These are phyloP conservation scores for Datnioides undecimradiatus DNA, from an alignment of 2,113 vertebrate species.

Conservation along the genomic window DNA sequence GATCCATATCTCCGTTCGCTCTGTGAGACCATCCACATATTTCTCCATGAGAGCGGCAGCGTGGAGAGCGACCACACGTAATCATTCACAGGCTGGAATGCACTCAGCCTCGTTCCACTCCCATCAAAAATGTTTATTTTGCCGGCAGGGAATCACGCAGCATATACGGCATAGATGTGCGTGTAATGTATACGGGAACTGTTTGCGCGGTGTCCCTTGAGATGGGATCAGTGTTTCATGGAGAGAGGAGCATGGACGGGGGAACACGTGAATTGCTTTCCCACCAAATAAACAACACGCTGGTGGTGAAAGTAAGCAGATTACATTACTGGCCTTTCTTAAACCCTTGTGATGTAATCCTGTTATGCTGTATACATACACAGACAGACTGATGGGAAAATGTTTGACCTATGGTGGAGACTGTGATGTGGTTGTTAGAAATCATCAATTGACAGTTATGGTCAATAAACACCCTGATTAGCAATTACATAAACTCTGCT, in stretches of 20 bases:
- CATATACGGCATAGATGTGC: not conserved
- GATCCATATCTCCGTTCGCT: conserved; percentile 32
- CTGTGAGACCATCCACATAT: conserved; percentile 39
- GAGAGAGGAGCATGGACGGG: conserved; percentile 1
- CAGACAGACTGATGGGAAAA: conserved; percentile 29
- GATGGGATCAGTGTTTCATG: conserved; percentile 25
- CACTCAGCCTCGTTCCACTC: conserved; percentile 44
- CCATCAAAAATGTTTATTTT: conserved; percentile 43
- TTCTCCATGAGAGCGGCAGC: conserved; percentile 42
- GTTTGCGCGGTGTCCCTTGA: conserved; percentile 2
- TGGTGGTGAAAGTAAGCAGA: conserved; percentile 69
- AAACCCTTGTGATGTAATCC: conserved; percentile 70
- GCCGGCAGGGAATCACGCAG: conserved; percentile 1
- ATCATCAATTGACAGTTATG: not conserved
- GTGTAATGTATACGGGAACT: not conserved
- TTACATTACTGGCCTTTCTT: conserved; percentile 58
- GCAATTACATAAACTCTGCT: not conserved
- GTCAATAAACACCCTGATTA: not conserved
- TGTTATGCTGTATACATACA: conserved; percentile 38
- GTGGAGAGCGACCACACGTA: conserved; percentile 33
- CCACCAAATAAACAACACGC: conserved; percentile 55
- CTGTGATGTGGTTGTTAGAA: not conserved
- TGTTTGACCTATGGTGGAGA: not conserved
- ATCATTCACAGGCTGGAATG: conserved; percentile 62
- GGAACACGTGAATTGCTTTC: conserved; percentile 45